Evolutionary conservation across 2,888 invertebrate genomes (phyloP).

Genomic region (Epinotia brunnichana): DNA sequence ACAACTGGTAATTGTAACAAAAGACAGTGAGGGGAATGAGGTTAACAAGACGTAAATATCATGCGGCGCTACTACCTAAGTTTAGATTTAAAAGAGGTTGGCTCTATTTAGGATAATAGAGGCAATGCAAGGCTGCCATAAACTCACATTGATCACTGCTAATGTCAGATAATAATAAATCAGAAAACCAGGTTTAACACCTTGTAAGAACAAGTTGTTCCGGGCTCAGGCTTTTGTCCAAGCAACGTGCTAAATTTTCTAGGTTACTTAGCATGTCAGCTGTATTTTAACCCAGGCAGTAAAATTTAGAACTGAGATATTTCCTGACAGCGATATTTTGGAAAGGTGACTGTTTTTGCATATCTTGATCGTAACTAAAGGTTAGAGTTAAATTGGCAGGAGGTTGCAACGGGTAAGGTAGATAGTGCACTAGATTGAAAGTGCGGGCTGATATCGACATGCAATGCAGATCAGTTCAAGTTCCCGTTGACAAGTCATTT

Average conservation of each 20-base stretch:
- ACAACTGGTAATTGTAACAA: constrained; percentile 40
- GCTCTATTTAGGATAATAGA: constrained; percentile 57
- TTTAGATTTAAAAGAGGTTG: neutral
- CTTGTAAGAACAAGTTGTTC: constrained; percentile 76
- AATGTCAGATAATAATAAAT: constrained; percentile 73
- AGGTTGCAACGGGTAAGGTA: constrained; percentile 34
- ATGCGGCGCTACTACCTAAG: neutral
- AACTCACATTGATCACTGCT: constrained; percentile 72
- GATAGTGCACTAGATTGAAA: constrained; percentile 32
- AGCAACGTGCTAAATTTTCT: constrained; percentile 63
- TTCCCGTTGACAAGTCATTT: constrained; percentile 26
- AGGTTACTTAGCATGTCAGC: constrained; percentile 66
- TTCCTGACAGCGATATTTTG: constrained; percentile 59
- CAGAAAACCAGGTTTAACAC: constrained; percentile 76
- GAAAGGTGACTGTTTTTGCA: constrained; percentile 57
- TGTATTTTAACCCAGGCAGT: constrained; percentile 64
- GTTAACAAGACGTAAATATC: neutral
- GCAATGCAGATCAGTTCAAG: constrained; percentile 16
- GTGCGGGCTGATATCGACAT: constrained; percentile 21
- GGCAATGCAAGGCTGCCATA: constrained; percentile 68
- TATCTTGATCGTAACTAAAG: constrained; percentile 52
- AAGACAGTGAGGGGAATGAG: neutral
- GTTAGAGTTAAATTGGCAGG: constrained; percentile 51
- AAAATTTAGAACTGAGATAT: constrained; percentile 63
- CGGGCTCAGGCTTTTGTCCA: constrained; percentile 61